phyloP scores from a whole-genome alignment of 2,888 invertebrate species.

The Drosophila fungiperda region DNA sequence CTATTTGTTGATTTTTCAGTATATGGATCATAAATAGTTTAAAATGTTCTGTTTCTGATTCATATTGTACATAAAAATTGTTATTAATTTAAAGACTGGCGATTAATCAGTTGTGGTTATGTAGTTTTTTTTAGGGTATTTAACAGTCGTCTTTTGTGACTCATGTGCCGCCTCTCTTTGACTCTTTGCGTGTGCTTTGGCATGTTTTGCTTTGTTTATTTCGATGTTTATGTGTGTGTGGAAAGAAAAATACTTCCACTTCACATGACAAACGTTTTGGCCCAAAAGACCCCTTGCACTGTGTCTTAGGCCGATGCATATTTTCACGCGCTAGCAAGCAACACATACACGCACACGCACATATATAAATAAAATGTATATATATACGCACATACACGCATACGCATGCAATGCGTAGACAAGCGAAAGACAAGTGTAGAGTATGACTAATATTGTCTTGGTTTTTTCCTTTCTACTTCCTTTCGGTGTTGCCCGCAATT shows the following conservation, averaged over 20 bases:
- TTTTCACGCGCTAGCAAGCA: conserved; percentile 43
- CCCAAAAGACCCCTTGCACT: conserved; percentile 35
- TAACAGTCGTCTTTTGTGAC: background rate
- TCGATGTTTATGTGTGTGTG: conserved; percentile 13
- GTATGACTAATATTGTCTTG: conserved; percentile 50
- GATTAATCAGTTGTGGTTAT: background rate
- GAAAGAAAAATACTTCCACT: conserved; percentile 27
- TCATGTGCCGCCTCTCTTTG: background rate
- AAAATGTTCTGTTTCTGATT: background rate
- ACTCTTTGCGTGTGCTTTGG: conserved; percentile 5
- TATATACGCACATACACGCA: background rate
- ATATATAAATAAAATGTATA: conserved; percentile 1
- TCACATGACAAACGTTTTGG: conserved; percentile 42
- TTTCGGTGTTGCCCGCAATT: conserved; percentile 40
- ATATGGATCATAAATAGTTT: background rate
- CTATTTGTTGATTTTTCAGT: no score
- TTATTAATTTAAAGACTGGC: background rate
- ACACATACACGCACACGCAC: background rate
- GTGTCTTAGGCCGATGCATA: conserved; percentile 32
- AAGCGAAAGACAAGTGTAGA: conserved; percentile 43
- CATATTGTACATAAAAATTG: background rate
- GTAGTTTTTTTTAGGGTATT: conserved; percentile 3
- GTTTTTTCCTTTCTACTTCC: conserved; percentile 34
- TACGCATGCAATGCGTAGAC: conserved; percentile 17
- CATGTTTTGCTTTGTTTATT: conserved; percentile 35